Conservation (phyloP, 2,888 invertebrate genomes). For the Lottia gigantea region DNA sequence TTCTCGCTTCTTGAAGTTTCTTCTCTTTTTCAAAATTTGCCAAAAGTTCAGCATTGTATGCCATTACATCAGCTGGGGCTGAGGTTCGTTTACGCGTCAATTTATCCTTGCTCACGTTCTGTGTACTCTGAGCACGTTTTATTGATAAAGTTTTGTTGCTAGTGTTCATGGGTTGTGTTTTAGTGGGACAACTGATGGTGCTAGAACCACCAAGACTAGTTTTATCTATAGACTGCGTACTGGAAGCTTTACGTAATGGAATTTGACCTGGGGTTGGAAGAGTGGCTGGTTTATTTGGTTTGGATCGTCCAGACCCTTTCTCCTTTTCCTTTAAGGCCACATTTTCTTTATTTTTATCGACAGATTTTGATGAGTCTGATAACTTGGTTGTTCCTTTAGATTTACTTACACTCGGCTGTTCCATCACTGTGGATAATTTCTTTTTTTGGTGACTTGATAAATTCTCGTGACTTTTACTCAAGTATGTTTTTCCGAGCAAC, state of each 20-base stretch:
- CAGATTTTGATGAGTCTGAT: constrained; percentile 10
- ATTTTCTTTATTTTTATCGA: constrained; percentile 57
- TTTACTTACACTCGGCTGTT: constrained; percentile 15
- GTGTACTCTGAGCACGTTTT: constrained; percentile 65
- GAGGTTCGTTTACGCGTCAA: constrained; percentile 56
- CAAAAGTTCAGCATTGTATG: constrained; percentile 66
- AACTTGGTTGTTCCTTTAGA: not conserved
- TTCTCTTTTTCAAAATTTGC: constrained; percentile 69
- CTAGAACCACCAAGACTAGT: constrained; percentile 33
- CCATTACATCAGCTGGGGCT: constrained; percentile 64
- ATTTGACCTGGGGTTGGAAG: constrained; percentile 28
- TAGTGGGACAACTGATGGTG: constrained; percentile 18
- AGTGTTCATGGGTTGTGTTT: constrained; percentile 24
- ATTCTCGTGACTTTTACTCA: constrained; percentile 66
- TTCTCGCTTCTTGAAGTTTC: constrained; percentile 65
- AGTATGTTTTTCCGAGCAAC: constrained; percentile 52
- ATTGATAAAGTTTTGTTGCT: constrained; percentile 44
- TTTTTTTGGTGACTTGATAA: constrained; percentile 55
- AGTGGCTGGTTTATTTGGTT: constrained; percentile 42
- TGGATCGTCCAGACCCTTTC: constrained; percentile 46
- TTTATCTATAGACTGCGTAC: constrained; percentile 63
- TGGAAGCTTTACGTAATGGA: constrained; percentile 62
- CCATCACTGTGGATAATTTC: constrained; percentile 41
- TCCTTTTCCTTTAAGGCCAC: constrained; percentile 44
- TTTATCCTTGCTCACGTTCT: constrained; percentile 63